Conservation (phyloP, 2,797 vertebrate genomes). For the Fratercula arctica region DNA sequence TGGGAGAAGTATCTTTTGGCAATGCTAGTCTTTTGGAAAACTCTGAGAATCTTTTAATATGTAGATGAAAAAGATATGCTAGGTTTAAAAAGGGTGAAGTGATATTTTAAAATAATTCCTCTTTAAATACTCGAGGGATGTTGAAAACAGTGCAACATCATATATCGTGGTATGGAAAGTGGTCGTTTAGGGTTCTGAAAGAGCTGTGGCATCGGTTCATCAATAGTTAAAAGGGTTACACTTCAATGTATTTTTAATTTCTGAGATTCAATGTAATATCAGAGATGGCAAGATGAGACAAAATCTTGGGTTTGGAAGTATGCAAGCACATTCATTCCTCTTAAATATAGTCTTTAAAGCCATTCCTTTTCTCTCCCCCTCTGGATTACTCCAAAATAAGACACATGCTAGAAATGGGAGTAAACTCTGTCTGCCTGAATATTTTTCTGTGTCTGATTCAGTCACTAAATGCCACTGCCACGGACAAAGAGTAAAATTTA, state of each 20-base stretch:
- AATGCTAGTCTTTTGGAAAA: conserved; percentile 1
- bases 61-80: background rate
- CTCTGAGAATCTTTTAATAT: background rate
- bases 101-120: background rate
- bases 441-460: background rate
- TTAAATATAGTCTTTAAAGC: background rate
- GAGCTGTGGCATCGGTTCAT: background rate
- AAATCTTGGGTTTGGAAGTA: background rate
- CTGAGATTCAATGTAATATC: background rate
- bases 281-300: background rate
- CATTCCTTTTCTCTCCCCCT: background rate
- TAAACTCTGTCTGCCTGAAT: background rate
- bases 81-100: background rate
- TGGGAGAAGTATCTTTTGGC: conserved; percentile 52
- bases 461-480: background rate
- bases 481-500: background rate
- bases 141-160: background rate
- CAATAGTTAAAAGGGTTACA: background rate
- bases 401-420: background rate
- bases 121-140: background rate
- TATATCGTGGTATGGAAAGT: background rate
- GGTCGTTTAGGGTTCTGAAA: background rate
- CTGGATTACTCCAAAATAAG: background rate
- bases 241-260: background rate
- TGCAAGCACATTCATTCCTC: fast-evolving